A percentile compares a stretch with the other conserved stretches of the same genome.
phyloP scores from a whole-genome alignment of 2,797 vertebrate genomes.

The Helicolenus hilgendorfi region DNA sequence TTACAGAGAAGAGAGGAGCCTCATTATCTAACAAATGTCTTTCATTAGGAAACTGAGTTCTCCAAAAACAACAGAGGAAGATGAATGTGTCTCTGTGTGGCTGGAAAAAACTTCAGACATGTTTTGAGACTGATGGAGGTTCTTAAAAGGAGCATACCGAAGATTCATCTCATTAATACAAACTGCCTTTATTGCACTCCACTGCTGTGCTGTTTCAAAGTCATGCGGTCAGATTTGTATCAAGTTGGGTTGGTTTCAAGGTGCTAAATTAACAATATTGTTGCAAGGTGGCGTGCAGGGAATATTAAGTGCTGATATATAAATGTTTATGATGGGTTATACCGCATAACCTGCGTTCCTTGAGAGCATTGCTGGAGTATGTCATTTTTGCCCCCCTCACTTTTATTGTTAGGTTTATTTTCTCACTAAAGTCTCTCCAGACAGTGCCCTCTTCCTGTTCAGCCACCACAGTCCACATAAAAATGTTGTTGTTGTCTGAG shows the following conservation, averaged over 20 bases:
- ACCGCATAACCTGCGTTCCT: too few relatives aligned
- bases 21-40: slow-evolving; percentile 37
- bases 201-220: background rate
- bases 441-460: background rate
- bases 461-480: too few relatives aligned
- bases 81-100: background rate
- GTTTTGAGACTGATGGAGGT: background rate
- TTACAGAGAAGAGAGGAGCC: background rate
- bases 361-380: too few relatives aligned
- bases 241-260: background rate
- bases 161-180: background rate
- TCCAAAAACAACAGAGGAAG: background rate
- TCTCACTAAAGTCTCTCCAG: background rate
- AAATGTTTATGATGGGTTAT: too few relatives aligned
- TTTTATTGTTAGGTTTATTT: background rate
- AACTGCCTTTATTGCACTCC: background rate
- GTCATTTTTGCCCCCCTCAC: background rate
- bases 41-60: background rate
- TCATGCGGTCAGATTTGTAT: background rate
- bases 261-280: too few relatives aligned
- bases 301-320: too few relatives aligned
- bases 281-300: too few relatives aligned
- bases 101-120: background rate
- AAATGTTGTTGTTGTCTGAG: background rate
- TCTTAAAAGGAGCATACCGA: background rate